Base-by-base conservation (phyloP, 2,888 invertebrate species). In the Stenurella melanura region DNA sequence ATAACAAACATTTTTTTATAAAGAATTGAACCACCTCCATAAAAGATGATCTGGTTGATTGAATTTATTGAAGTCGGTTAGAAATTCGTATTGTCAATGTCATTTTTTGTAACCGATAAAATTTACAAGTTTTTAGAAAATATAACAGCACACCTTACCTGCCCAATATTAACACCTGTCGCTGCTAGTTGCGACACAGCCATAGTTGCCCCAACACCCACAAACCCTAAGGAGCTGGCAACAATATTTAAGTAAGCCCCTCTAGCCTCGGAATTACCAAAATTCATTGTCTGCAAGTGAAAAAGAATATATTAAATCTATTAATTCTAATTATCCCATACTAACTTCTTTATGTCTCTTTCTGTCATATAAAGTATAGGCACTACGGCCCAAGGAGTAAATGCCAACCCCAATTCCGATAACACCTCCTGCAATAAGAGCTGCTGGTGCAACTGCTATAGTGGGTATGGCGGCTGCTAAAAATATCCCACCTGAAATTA, bases 231-330 rank as follows among this genome's bases (percentile, higher is more conserved):
- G 58, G 90, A 89, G 0, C 92, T 92, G 4, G 91, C 92, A 0
- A 91, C 90, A 63, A 92, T 91, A 85, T 92, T 92, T 21, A 92
- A 81, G 90, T 92, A 92, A 72, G 92, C 92, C 69, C 91, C 91
- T 9, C 92, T 89, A 0, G 92, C 92, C 69, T 92, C 92, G 0
- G 91, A 83, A 81, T 92, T 90, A 30, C 87, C 87, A 0, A 91
- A 89, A 78, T 90, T 72, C 18, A 72, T 60, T 42, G 70, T 70
- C 70, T 70, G 11, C 12, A 61, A 61, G n/a, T 30, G 12, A 70
- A 70, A 69, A 67, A 18, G 9, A 30, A 1, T 21, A n/a, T 12
- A 38, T 15, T 18, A 34, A 64, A 42, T 30, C 11, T 12, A 18
- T 64, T 15, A 18, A 50, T 61, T 30, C 15, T 19, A 21, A 19